These are phyloP conservation scores for Halictus rubicundus DNA, from an alignment of 1,140 invertebrate genomes.

Conservation along the genomic window DNA sequence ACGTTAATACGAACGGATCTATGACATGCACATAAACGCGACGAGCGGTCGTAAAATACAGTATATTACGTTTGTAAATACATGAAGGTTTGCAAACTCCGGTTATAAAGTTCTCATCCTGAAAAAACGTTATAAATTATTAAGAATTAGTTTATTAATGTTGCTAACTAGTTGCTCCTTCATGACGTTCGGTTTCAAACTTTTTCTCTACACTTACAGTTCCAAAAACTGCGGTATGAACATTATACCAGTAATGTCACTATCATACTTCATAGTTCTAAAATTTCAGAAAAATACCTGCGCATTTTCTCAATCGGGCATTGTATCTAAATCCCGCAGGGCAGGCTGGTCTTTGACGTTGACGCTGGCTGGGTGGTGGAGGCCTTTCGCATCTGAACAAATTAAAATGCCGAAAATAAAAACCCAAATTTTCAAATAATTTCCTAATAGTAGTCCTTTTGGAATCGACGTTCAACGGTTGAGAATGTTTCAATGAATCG, in stretches of 20 bases:
- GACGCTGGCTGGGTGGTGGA: conserved; percentile 68
- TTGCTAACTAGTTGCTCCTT: neutral
- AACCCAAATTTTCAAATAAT: no score
- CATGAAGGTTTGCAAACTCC: neutral
- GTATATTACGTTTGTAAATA: neutral
- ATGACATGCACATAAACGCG: neutral
- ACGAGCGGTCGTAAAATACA: neutral
- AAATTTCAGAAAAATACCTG: conserved; percentile 80
- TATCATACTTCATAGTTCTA: no score
- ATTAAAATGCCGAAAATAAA: neutral
- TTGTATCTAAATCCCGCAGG: conserved; percentile 89
- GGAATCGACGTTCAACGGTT: no score
- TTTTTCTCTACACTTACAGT: no score
- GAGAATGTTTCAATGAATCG: no score
- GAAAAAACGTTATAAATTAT: conserved; percentile 16
- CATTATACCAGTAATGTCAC: no score
- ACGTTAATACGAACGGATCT: neutral
- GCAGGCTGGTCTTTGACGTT: conserved; percentile 81
- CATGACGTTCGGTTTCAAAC: neutral
- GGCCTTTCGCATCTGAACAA: conserved; percentile 54
- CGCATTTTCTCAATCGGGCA: conserved; percentile 85
- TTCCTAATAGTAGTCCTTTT: no score
- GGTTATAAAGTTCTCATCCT: neutral
- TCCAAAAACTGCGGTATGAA: no score
- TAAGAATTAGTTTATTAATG: neutral